Evolutionary conservation across 2,797 vertebrate genomes (phyloP), one percentile per base, ranked within the genome.

Genomic region (Spea hammondii): DNA sequence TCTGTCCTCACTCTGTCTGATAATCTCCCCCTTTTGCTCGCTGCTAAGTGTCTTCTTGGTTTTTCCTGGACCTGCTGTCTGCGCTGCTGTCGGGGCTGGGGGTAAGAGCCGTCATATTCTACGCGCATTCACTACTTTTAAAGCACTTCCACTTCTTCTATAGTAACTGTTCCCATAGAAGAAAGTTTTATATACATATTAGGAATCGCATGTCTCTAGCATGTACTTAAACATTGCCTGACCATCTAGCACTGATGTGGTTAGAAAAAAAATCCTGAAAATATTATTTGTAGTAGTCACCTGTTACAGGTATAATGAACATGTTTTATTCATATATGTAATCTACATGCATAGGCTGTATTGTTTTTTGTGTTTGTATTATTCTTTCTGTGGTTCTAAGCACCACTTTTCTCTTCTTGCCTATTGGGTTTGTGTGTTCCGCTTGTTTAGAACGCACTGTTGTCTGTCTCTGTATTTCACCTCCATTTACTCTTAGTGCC

Each of bases 401-500:
- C n/a, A 51, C 32, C 53, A 69, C 13, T 6, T 60, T 10, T 4
- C 55, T 70, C 51, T 70, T 47, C 12, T 64, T 70, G n/a, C 51
- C 32, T 44, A 48, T 17, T 0, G 0, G 1, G 0, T 0, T 0
- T 6, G 70, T 67, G n/a, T 80, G 67, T 47, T 47, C 53, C 59
- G 46, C 72, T 54, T 13, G 48, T 64, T 5, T 32, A 32, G 32
- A 32, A 32, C 32, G 32, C 32, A 32, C 48, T 2, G 32, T 32
- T 32, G 32, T 32, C 32, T 32, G 32, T 77, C 65, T 4, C 71
- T 81, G 1, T 47, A 57, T 47, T 78, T 66, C 70, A 51, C 76
- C 76, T 74, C 82, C 55, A 49, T 14, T 60, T 17, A 62, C 3
- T 0, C 17, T 73, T 6, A 76, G 62, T 77, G n/a, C n/a, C 65